These are phyloP conservation scores for Trichopria drosophilae DNA, from an alignment of 2,888 invertebrate species.

Conservation along the genomic window DNA sequence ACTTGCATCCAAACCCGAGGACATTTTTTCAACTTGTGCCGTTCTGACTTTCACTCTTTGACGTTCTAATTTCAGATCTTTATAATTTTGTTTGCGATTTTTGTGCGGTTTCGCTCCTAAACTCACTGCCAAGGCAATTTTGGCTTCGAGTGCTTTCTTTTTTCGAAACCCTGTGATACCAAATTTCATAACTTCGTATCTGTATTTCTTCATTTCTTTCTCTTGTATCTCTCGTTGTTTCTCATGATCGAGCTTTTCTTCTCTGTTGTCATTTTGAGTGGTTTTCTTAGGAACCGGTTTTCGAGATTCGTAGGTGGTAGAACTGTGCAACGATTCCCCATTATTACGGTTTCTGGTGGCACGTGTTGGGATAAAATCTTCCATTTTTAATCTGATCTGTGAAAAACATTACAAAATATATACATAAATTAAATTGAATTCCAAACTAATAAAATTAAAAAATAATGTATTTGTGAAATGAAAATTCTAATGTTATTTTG, in stretches of 20 bases:
- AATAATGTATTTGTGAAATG: no score
- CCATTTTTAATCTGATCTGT: no score
- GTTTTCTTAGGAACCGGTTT: slow-evolving; percentile 35
- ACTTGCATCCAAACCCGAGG: slow-evolving; percentile 43
- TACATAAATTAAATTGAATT: no score
- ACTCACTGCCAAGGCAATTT: slow-evolving; percentile 75
- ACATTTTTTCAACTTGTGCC: slow-evolving; percentile 49
- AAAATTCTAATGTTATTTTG: no score
- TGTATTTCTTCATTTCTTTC: slow-evolving; percentile 74
- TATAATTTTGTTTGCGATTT: slow-evolving; percentile 70
- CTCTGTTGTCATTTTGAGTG: neutral
- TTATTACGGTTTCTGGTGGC: slow-evolving; percentile 37
- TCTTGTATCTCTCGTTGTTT: slow-evolving; percentile 53
- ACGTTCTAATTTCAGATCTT: slow-evolving; percentile 67
- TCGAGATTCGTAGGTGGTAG: slow-evolving; percentile 38
- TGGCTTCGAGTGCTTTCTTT: slow-evolving; percentile 75
- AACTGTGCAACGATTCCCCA: slow-evolving; percentile 33
- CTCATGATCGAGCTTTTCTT: slow-evolving; percentile 10
- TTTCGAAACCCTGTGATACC: slow-evolving; percentile 77
- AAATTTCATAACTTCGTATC: slow-evolving; percentile 82
- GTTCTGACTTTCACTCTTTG: slow-evolving; percentile 62
- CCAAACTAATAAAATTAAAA: no score
- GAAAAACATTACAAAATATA: no score
- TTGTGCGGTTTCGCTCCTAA: slow-evolving; percentile 83
- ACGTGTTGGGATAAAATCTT: slow-evolving; percentile 47